Percentiles rank a stretch among this genome's conserved stretches.
phyloP scores from a whole-genome alignment of 2,888 invertebrate species.

The Cryptus armator region DNA sequence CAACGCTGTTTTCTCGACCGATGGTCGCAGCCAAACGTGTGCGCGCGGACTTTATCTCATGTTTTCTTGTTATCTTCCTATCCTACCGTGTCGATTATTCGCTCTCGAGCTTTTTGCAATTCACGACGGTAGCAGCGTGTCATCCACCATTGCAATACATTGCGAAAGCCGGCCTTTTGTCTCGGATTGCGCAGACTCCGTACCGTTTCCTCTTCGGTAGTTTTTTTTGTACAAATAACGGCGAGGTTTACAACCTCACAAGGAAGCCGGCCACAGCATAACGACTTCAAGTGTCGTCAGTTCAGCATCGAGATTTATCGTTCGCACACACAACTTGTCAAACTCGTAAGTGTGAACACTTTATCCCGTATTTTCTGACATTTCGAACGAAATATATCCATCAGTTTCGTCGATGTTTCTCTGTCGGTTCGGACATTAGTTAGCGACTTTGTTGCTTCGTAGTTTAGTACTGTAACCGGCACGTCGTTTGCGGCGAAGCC shows the following conservation, averaged over 20 bases:
- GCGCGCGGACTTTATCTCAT: too few relatives aligned
- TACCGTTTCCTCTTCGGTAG: background rate
- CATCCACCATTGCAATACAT: background rate
- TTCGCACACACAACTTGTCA: too few relatives aligned
- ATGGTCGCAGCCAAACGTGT: background rate
- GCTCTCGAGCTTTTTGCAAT: background rate
- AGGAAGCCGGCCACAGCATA: background rate
- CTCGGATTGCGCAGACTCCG: constrained; percentile 22
- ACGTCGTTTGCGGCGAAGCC: background rate
- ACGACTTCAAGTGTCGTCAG: background rate
- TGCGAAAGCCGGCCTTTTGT: constrained; percentile 20
- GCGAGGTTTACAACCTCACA: background rate
- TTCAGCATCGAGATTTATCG: constrained; percentile 8
- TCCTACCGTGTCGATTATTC: background rate
- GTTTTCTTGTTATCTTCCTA: background rate
- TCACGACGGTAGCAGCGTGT: background rate
- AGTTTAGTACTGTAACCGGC: constrained; percentile 1
- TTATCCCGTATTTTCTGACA: background rate
- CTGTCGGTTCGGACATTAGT: background rate
- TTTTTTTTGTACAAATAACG: background rate
- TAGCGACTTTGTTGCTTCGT: background rate
- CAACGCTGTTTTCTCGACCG: background rate
- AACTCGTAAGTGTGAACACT: constrained; percentile 15
- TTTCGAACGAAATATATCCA: background rate
- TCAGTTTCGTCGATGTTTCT: background rate